These are phyloP conservation scores for Plectropomus leopardus DNA, from an alignment of 2,113 vertebrate genomes.

Conservation along the genomic window DNA sequence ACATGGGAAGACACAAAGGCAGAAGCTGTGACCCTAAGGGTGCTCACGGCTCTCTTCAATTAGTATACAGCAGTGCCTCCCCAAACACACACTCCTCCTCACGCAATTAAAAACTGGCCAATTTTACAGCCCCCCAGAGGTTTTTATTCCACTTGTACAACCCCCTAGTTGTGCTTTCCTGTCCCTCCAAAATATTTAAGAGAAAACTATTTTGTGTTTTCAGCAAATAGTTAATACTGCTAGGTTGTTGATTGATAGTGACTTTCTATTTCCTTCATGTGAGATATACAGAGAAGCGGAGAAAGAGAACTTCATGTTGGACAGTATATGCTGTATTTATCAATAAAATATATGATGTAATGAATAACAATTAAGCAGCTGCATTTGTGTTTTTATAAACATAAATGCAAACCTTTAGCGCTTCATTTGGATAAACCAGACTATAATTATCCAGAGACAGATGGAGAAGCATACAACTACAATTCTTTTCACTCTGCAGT, in stretches of 20 bases:
- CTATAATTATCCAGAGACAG: slow-evolving; percentile 44
- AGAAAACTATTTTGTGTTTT: slow-evolving; percentile 95
- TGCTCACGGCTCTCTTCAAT: slow-evolving; percentile 62
- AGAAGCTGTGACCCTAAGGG: slow-evolving; percentile 63
- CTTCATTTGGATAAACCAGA: slow-evolving; percentile 35
- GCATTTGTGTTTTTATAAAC: background rate
- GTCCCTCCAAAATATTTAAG: slow-evolving; percentile 87
- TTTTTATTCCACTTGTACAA: slow-evolving; percentile 88
- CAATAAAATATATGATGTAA: slow-evolving; percentile 11
- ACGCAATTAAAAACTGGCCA: slow-evolving; percentile 72
- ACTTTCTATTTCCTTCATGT: slow-evolving; percentile 93
- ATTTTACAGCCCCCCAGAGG: slow-evolving; percentile 73
- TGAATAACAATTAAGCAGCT: background rate
- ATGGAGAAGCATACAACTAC: slow-evolving; percentile 18
- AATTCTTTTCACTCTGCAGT: slow-evolving; percentile 33
- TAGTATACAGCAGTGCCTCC: slow-evolving; percentile 63
- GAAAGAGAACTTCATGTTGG: background rate
- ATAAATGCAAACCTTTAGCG: background rate
- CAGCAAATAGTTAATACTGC: slow-evolving; percentile 95
- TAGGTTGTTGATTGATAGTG: slow-evolving; percentile 90
- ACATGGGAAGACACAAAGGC: slow-evolving; percentile 50
- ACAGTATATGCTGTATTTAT: background rate
- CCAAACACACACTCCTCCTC: slow-evolving; percentile 40
- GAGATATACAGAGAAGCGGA: slow-evolving; percentile 88
- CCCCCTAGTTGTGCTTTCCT: slow-evolving; percentile 73